These are phyloP conservation scores for Sebastes iracundus DNA, from an alignment of 2,797 vertebrate genomes.

Conservation along the genomic window DNA sequence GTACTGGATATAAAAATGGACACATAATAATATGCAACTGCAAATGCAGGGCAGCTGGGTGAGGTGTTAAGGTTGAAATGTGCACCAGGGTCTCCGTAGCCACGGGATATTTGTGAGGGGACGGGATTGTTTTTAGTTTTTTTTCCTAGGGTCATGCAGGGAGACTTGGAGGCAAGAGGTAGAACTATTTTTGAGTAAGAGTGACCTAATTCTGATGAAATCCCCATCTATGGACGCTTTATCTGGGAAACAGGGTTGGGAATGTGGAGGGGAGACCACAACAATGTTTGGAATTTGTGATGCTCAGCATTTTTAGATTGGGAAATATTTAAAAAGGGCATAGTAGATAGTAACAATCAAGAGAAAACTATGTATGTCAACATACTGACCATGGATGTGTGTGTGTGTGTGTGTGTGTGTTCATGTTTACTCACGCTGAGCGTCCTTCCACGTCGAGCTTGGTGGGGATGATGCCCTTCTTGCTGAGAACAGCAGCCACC, in stretches of 20 bases:
- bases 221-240: conserved; percentile 8
- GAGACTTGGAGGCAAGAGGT: neutral
- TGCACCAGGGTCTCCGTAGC: neutral
- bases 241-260: conserved; percentile 19
- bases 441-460: conserved; percentile 96
- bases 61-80: neutral
- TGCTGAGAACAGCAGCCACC: conserved; percentile 90
- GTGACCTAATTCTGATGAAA: conserved; percentile 21
- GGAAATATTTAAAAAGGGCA: neutral
- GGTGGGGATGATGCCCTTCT: conserved; percentile 92
- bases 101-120: neutral
- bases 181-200: conserved; percentile 2
- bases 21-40: conserved; percentile 22
- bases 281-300: conserved; percentile 37
- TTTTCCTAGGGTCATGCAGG: neutral
- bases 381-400: neutral
- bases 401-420: neutral
- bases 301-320: conserved; percentile 24
- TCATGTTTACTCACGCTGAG: conserved; percentile 90
- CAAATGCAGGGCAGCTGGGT: neutral
- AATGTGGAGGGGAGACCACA: conserved; percentile 11
- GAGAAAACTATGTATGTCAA: neutral
- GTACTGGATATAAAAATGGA: conserved; percentile 42
- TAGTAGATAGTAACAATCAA: neutral
- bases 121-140: neutral